Evolutionary conservation across 2,888 invertebrate species (phyloP).

Genomic region (Sycophila texana): DNA sequence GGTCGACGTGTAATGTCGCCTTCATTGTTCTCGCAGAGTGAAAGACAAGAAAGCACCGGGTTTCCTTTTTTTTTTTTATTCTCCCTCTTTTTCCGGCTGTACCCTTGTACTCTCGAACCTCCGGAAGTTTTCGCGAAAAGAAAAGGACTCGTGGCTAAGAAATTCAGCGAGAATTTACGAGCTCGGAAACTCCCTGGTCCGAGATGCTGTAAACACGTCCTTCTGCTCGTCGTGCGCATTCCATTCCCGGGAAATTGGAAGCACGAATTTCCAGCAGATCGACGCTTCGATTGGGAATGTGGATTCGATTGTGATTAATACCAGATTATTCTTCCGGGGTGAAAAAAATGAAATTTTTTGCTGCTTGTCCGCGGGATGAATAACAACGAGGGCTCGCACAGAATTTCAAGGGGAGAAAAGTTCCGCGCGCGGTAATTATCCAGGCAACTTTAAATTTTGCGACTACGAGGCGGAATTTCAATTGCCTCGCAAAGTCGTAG

Average conservation of each 20-base stretch:
- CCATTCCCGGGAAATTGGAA: neutral
- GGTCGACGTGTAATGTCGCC: neutral
- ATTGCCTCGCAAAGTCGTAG: too few species aligned
- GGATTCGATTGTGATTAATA: constrained; percentile 17
- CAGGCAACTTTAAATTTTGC: neutral
- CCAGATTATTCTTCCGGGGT: too few species aligned
- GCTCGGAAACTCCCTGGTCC: neutral
- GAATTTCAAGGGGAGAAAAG: neutral
- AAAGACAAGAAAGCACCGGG: too few species aligned
- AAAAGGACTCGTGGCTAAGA: neutral
- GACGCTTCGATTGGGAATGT: neutral
- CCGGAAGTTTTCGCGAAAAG: too few species aligned
- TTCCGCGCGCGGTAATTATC: constrained; percentile 8
- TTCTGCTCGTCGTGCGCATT: neutral
- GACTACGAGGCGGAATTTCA: too few species aligned
- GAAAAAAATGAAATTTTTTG: constrained; percentile 1
- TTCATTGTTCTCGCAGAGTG: neutral
- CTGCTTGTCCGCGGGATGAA: neutral
- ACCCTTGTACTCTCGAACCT: neutral
- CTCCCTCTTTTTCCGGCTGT: neutral
- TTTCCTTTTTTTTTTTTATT: neutral
- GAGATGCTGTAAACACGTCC: neutral
- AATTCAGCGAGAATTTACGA: neutral
- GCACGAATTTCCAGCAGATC: neutral
- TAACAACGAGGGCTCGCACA: neutral